phyloP scores from a whole-genome alignment of 1,140 invertebrate species.

The Globodera ellingtonae region DNA sequence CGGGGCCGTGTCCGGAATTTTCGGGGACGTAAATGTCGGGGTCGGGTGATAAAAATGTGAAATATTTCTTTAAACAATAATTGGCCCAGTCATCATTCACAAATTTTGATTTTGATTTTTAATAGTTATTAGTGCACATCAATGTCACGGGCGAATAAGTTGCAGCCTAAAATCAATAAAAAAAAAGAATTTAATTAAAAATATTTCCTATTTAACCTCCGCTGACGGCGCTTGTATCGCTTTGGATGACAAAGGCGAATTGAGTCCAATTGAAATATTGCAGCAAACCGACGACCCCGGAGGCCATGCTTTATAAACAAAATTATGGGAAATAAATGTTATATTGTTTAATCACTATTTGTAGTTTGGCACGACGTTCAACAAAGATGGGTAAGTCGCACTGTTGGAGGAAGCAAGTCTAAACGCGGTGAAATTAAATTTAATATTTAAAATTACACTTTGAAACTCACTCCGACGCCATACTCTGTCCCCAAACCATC shows the following conservation, averaged over 20 bases:
- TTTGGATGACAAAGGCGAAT: not conserved
- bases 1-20: too few species aligned
- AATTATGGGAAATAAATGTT: not conserved
- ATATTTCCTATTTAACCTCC: not conserved
- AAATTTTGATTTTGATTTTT: too few species aligned
- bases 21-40: too few species aligned
- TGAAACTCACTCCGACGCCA: not conserved
- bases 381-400: not conserved
- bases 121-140: too few species aligned
- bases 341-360: not conserved
- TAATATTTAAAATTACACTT: too few species aligned
- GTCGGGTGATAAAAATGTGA: too few species aligned
- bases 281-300: not conserved
- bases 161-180: not conserved
- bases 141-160: not conserved
- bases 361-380: not conserved
- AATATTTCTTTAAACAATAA: too few species aligned
- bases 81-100: too few species aligned
- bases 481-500: not conserved
- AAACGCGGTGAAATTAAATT: too few species aligned
- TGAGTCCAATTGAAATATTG: not conserved
- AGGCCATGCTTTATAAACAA: not conserved
- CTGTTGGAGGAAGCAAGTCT: not conserved
- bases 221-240: not conserved
- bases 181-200: not conserved